Base-by-base conservation (phyloP, 2,113 vertebrate species). In the Rhipidura dahli region DNA sequence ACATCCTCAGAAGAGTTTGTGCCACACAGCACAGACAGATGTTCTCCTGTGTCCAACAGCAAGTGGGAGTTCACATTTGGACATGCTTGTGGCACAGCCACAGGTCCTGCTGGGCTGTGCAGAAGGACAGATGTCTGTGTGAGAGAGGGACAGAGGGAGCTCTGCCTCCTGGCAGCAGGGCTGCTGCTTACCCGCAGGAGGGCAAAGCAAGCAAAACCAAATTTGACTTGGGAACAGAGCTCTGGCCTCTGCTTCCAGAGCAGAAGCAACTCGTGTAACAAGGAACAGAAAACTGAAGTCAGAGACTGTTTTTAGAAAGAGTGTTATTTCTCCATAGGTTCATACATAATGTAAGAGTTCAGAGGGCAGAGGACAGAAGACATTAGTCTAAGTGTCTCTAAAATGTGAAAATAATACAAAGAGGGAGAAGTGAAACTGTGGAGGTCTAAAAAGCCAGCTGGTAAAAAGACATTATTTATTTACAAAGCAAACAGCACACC, bases 401-500 rank as follows among this genome's bases (percentile, higher is more conserved):
- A 91, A 93, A 80, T 47, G 44, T 69, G 82, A 91, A 71, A 93
- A 81, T 64, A 85, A 66, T 75, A 88, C 26, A 16, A 73, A 68
- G 56, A 86, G 42, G n/a, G 45, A 83, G 21, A 69, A 86, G 50
- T 27, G 56, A 85, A 93, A 84, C 73, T 10, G 61, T 7, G 57
- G 85, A 90, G 54, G 66, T 81, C 88, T 92, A 69, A 87, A 92
- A 94, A 94, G 51, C 47, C 83, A 87, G 24, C 60, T 27, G 26
- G 60, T 86, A 73, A 18, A 60, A 69, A 92, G 81, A 42, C 79
- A 82, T 69, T 86, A 92, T 85, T 92, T 91, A 93, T 94, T 96
- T 95, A 93, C 86, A 94, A 87, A 93, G 73, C 50, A 94, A 94
- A 92, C 70, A 91, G 66, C 65, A 85, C 40, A 76, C 68, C 75